phyloP scores from a whole-genome alignment of 2,888 invertebrate genomes.

The Caenorhabditis uteleia region DNA sequence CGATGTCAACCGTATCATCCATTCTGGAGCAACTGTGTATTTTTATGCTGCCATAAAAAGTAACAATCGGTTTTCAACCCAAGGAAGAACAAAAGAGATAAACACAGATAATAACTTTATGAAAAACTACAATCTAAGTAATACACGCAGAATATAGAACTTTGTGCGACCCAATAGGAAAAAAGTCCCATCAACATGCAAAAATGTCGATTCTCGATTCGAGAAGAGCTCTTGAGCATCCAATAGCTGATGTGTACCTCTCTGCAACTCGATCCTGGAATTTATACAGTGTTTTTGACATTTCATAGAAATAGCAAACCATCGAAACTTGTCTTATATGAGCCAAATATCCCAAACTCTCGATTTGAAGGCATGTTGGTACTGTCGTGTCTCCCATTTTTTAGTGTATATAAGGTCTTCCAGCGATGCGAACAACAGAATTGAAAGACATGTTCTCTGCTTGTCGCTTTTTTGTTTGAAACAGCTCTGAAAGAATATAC shows the following conservation, averaged over 20 bases:
- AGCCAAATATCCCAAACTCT: constrained; percentile 37
- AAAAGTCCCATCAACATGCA: constrained; percentile 22
- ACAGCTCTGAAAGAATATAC: constrained; percentile 25
- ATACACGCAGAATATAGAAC: too few relatives aligned
- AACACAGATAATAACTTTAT: too few relatives aligned
- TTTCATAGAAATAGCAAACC: constrained; percentile 14
- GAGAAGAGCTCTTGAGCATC: constrained; percentile 59
- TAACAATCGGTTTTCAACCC: too few relatives aligned
- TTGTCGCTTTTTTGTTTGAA: constrained; percentile 40
- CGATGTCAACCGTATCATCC: constrained; percentile 16
- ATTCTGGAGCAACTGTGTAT: constrained; percentile 9
- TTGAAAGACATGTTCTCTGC: constrained; percentile 51
- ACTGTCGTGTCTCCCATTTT: too few relatives aligned
- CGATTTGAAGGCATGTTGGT: constrained; percentile 35
- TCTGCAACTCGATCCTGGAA: constrained; percentile 55
- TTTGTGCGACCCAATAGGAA: too few relatives aligned
- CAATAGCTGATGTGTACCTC: constrained; percentile 57
- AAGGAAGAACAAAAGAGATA: too few relatives aligned
- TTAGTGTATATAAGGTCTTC: constrained; percentile 43
- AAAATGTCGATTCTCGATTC: constrained; percentile 63
- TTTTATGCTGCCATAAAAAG: not conserved
- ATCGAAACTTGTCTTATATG: constrained; percentile 35
- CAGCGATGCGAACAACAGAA: constrained; percentile 34
- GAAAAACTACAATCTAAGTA: too few relatives aligned
- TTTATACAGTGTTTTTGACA: not conserved